phyloP scores from a whole-genome alignment of 35 echinoderm and acorn worm genomes.

The Apostichopus californicus region DNA sequence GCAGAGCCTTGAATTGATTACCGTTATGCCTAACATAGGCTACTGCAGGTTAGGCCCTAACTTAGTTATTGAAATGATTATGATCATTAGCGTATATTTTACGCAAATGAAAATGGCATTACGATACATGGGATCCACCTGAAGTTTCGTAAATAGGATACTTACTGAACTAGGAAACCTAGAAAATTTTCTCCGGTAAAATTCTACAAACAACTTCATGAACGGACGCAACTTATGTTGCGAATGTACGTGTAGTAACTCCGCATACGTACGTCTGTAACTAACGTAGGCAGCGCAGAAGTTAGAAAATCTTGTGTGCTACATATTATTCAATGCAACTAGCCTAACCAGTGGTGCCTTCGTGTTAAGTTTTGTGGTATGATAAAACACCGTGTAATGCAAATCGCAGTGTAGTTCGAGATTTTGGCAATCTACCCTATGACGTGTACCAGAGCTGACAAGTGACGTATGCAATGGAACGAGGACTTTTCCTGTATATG shows the following conservation, averaged over 20 bases:
- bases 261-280: background rate
- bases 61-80: no score
- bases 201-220: background rate
- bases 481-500: background rate
- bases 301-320: background rate
- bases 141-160: background rate
- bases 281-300: background rate
- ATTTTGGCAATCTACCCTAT: background rate
- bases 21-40: background rate
- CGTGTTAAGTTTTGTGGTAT: background rate
- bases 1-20: no score
- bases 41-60: no score
- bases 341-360: background rate
- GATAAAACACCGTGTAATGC: background rate
- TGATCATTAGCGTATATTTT: no score
- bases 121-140: no score
- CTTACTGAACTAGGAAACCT: background rate
- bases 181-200: background rate
- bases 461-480: background rate
- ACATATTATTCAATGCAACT: background rate
- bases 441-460: constrained; percentile 32
- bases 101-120: no score
- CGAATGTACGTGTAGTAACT: background rate
- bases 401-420: no score
- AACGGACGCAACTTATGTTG: background rate